These are phyloP conservation scores for Eleginops maclovinus DNA, from an alignment of 2,113 vertebrate species.

Conservation along the genomic window DNA sequence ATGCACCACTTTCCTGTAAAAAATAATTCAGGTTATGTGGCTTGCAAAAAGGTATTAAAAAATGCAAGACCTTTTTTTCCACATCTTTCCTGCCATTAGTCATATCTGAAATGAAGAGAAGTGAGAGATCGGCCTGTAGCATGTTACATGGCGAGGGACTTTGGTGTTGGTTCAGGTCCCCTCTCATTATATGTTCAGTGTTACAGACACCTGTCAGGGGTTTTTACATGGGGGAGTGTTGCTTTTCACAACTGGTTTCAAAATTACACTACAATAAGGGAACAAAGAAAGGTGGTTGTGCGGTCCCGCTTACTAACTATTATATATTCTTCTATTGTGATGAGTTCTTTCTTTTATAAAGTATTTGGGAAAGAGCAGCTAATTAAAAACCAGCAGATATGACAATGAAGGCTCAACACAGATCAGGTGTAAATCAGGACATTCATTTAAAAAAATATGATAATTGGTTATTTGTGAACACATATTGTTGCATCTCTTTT, in stretches of 20 bases:
- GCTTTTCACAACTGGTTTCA: conserved; percentile 37
- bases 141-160: conserved; percentile 31
- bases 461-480: conserved; percentile 21
- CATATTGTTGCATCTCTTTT: conserved; percentile 23
- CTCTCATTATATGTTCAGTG: conserved; percentile 8
- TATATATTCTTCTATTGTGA: not conserved
- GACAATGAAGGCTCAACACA: conserved; percentile 19
- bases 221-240: conserved; percentile 4
- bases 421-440: not conserved
- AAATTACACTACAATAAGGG: conserved; percentile 27
- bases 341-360: not conserved
- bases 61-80: not conserved
- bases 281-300: conserved; percentile 4
- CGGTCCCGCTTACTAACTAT: not conserved
- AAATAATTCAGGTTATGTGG: conserved; percentile 38
- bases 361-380: conserved; percentile 10
- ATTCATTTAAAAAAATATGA: conserved; percentile 8
- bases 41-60: too few relatives aligned
- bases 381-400: conserved; percentile 22
- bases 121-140: conserved; percentile 11
- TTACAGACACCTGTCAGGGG: conserved; percentile 13
- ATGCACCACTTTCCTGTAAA: conserved; percentile 22
- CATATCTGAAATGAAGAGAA: conserved; percentile 26
- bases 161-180: conserved; percentile 16
- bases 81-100: conserved; percentile 6